Base-by-base conservation (phyloP, 2,113 vertebrate genomes). In the Falcunculus frontatus region DNA sequence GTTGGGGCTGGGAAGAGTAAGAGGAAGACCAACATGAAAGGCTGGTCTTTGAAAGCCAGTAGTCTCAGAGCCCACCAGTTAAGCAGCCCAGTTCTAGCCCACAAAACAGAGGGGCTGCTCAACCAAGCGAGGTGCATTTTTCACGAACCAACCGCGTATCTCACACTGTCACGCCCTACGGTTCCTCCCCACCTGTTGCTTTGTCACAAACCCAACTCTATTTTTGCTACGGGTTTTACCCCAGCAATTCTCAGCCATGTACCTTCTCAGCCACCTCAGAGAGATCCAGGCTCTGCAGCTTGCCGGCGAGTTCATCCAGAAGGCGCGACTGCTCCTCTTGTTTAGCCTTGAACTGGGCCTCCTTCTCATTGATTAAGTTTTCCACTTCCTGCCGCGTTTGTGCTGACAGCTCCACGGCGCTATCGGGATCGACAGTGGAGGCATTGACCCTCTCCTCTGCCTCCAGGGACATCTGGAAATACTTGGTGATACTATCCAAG, bases 231-330 rank as follows among this genome's bases (percentile, higher is more conserved):
- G 25, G 59, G 18, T 53, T 68, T 75, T 64, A 11, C 3, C 68
- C 79, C 62, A 60, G 64, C 0, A 0, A 6, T 57, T 47, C n/a
- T 64, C 56, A 69, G 59, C 60, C 4, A 0, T 26, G 35, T 97
- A 99, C 99, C 99, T 98, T 98, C 79, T 99, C 93, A 7, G 98
- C 98, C 11, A 98, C 97, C 4, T 97, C 97, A 2, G 98, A 98
- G 22, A 99, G 98, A 89, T 99, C 99, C 87, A 99, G 97, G 82
- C 98, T 99, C 91, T 99, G 98, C 70, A 99, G 98, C 92, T 99
- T 98, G 74, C 98, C 99, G 2, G 99, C 99, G 5, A 99, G 98
- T 75, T 99, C 98, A 67, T 99, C 99, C 87, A 99, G 97, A 35
- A 97, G 98, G 64, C 98, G 98, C 0, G 98, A 98, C 90, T 99